Percentiles rank a stretch among this genome's conserved stretches.
Conservation (phyloP, 2,797 vertebrate species). For the Notamacropus eugenii region DNA sequence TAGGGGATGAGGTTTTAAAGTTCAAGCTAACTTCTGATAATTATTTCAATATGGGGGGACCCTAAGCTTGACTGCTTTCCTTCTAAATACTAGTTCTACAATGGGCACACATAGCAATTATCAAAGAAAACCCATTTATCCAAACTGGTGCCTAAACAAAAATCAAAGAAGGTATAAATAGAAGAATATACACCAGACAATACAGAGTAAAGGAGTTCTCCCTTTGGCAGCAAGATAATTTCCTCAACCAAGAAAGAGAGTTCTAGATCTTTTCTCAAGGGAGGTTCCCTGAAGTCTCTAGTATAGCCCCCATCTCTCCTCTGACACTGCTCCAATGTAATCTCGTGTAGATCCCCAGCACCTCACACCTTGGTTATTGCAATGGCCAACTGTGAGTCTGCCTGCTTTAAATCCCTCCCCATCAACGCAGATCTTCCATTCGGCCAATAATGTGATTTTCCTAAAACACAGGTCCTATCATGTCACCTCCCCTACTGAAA, state of each 20-base stretch:
- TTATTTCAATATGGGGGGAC: background rate
- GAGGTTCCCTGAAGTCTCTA: background rate
- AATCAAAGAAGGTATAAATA: background rate
- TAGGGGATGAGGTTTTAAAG: background rate
- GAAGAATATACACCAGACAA: background rate
- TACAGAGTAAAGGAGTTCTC: background rate
- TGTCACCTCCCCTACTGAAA: background rate
- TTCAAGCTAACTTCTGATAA: background rate
- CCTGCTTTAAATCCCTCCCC: too few relatives aligned
- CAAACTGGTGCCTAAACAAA: background rate
- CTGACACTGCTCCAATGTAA: background rate
- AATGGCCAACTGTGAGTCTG: too few relatives aligned
- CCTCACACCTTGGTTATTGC: background rate
- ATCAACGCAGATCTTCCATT: background rate
- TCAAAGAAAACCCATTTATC: background rate
- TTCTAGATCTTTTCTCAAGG: background rate
- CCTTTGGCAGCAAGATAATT: background rate
- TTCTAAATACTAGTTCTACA: background rate
- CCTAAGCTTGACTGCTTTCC: background rate
- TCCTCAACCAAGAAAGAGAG: background rate
- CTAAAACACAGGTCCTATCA: too few relatives aligned
- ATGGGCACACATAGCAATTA: background rate
- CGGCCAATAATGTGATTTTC: background rate
- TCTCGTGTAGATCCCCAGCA: background rate
- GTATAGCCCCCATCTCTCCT: background rate